Evolutionary conservation across 1,140 invertebrate genomes (phyloP), one percentile per base, ranked within the genome.

Genomic region (Chymomyza costata): DNA sequence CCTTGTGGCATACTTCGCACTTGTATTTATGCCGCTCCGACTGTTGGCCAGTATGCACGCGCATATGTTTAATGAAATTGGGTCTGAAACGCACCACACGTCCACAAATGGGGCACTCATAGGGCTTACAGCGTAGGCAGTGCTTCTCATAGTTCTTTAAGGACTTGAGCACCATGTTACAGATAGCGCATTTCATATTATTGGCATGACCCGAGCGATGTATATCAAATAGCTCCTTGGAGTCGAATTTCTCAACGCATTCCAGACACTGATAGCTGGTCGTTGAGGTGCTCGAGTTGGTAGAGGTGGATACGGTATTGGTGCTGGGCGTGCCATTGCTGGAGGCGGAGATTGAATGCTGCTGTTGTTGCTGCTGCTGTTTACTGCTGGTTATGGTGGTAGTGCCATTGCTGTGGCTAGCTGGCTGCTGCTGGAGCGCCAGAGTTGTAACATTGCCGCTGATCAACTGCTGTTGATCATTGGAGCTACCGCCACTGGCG

Each of bases 1-100:
- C 81, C 56, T 84, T 85, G 52, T 83, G 67, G 61, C 86, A 87
- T n/a, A 83, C 63, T 37, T 86, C 82, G 49, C 86, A 87, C 35
- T 84, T 86, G 51, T 76, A 85, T 28, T 86, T 85, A 37, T 82
- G 84, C 32, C 84, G 58, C 48, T 85, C 81, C 54, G 85, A 85
- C 28, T 85, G 76, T 16, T 85, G 81, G 0, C 76, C 80, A 3
- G 84, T 86, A 32, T 86, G 85, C 1, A 84, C 78, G 0, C 78
- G 62, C 80, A 86, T 83, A 31, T 86, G 85, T 37, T 86, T 83
- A 0, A 80, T 85, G 17, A 85, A 85, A 34, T 84, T 85, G 0
- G 83, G 69, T n/a, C 84, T 64, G 28, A 84, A 84, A 13, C 78
- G 85, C 0, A 86, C 82, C 6, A 84, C 80, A 10, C 84, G 71